These are phyloP conservation scores for Rhogogaster chlorosoma DNA, from an alignment of 2,888 invertebrate species.

Conservation along the genomic window DNA sequence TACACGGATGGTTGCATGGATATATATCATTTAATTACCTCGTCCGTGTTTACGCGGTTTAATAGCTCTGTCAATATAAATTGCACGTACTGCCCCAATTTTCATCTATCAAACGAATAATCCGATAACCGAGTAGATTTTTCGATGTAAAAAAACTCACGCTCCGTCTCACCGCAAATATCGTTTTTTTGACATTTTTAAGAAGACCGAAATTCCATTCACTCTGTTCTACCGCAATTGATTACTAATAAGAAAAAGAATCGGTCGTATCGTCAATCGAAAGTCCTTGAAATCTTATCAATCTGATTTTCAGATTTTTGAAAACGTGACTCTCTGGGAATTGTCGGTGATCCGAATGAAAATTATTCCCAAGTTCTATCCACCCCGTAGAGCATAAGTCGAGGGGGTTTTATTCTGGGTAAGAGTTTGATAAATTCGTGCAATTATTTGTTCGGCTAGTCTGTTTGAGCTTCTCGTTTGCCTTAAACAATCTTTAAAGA, in stretches of 20 bases:
- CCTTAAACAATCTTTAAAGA: not conserved
- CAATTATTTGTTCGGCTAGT: not conserved
- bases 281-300: too few relatives aligned
- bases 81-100: not conserved
- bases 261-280: too few relatives aligned
- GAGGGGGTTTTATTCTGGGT: not conserved
- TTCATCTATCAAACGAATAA: not conserved
- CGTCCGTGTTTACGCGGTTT: not conserved
- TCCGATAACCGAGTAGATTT: not conserved
- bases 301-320: too few relatives aligned
- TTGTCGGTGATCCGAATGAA: too few relatives aligned
- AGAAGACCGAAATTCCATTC: too few relatives aligned
- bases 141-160: not conserved
- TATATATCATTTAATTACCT: slow-evolving; percentile 8
- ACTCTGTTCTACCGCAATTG: too few relatives aligned
- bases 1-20: not conserved
- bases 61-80: not conserved
- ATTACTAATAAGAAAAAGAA: too few relatives aligned
- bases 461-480: not conserved
- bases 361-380: too few relatives aligned
- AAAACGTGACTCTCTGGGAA: too few relatives aligned
- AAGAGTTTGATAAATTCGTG: not conserved
- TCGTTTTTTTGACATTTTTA: too few relatives aligned
- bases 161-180: not conserved
- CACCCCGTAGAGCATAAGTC: not conserved